Evolutionary conservation across 2,113 vertebrate genomes (phyloP), one percentile per base, ranked within the genome.

Genomic region (Scomber scombrus): DNA sequence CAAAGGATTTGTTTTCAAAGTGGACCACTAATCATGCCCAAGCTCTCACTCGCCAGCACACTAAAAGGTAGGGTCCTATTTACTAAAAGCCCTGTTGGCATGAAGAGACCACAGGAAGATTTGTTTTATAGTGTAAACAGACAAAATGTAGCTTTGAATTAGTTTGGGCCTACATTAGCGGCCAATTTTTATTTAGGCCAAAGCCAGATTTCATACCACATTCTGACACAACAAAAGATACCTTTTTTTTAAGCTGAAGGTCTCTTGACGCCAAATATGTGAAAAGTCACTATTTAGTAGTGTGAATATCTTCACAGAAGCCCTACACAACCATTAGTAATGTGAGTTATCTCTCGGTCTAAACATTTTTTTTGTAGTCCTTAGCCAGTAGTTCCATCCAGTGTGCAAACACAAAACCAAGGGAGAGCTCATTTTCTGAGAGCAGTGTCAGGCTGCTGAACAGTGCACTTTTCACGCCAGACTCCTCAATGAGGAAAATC

Each of bases 381-480:
- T 26, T 26, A 26, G 70, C 77, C 88, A 83, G 80, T 71, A 74
- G 54, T 85, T 89, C 14, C 55, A 84, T 89, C 75, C 84, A 77
- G 80, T 54, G 45, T 12, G 46, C 54, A 50, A 77, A 85, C 78
- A 81, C 45, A 78, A 82, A 86, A 85, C 67, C 43, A 65, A 86
- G 88, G 67, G 63, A 81, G 69, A 65, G 83, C 84, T 86, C 83
- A 84, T 88, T 82, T 66, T 87, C 70, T 76, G 68, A 85, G 78
- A 86, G 69, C 66, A 31, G 84, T 55, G 77, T 85, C 87, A 68
- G 77, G 82, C 74, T 93, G 93, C 93, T 93, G 92, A 94, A 93
- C 84, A 19, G 29, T 85, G 91, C 90, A 85, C 87, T 93, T 94
- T 90, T 82, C 68, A 66, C 71, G 83, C 92, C 91, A 89, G 88